Conservation (phyloP, 2,113 vertebrate genomes). For the Beaufortia kweichowensis region DNA sequence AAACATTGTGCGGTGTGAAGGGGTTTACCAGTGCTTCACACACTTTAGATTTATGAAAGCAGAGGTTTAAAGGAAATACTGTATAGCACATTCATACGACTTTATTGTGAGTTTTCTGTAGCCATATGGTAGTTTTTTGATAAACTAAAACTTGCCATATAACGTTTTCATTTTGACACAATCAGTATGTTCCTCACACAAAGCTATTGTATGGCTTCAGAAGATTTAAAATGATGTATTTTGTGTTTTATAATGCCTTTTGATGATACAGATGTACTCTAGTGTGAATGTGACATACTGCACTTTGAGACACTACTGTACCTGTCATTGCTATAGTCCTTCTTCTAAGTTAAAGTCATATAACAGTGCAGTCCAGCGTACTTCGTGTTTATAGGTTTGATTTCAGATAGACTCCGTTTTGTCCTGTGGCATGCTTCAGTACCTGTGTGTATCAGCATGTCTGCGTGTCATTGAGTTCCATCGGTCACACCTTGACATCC, state of each 20-base stretch:
- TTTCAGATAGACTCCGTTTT: background rate
- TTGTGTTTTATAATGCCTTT: too few relatives aligned
- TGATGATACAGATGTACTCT: too few relatives aligned
- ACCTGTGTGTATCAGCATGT: slow-evolving; percentile 20
- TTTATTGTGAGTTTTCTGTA: too few relatives aligned
- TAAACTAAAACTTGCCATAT: too few relatives aligned
- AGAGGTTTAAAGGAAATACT: background rate
- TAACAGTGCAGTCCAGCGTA: background rate
- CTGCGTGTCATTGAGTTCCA: slow-evolving; percentile 31
- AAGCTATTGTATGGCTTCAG: too few relatives aligned
- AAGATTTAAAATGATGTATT: too few relatives aligned
- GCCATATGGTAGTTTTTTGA: too few relatives aligned
- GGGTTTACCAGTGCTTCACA: slow-evolving; percentile 26
- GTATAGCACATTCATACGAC: too few relatives aligned
- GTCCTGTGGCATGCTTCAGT: slow-evolving; percentile 22
- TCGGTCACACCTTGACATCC: slow-evolving; percentile 20
- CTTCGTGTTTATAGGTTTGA: slow-evolving; percentile 4
- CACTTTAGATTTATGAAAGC: background rate
- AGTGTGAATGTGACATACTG: too few relatives aligned
- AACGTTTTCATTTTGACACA: too few relatives aligned
- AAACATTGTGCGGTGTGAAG: slow-evolving; percentile 3
- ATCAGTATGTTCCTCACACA: too few relatives aligned
- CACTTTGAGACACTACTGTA: too few relatives aligned
- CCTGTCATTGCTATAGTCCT: background rate
- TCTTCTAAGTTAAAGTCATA: background rate